A percentile compares a stretch with the other conserved stretches of the same genome.
Evolutionary conservation across 2,888 invertebrate species (phyloP).

Genomic region (Pachymerium ferrugineum): DNA sequence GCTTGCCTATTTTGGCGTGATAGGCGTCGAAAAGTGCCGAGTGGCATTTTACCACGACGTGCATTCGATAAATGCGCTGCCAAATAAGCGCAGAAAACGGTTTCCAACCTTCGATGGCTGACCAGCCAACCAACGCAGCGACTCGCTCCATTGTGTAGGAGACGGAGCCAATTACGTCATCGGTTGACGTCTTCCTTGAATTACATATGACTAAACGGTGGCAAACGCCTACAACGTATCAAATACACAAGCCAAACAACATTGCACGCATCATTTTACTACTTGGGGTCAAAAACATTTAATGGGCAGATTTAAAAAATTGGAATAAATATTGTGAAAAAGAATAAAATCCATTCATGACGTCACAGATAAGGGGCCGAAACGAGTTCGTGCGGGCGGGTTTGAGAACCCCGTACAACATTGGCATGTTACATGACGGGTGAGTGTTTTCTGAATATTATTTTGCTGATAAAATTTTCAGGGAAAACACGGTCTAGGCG

Average conservation of each 20-base stretch:
- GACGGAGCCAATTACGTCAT: conserved; percentile 13
- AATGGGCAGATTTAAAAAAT: neutral
- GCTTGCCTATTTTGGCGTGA: neutral
- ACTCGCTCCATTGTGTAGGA: neutral
- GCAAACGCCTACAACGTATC: neutral
- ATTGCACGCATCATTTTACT: neutral
- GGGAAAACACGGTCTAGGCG: conserved; percentile 43
- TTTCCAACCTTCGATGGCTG: neutral
- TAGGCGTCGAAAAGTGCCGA: conserved; percentile 8
- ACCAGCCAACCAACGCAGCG: neutral
- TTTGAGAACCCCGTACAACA: conserved; percentile 47
- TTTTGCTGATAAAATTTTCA: conserved; percentile 53
- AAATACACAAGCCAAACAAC: neutral
- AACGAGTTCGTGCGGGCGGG: conserved; percentile 43
- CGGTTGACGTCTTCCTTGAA: neutral
- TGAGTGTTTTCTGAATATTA: conserved; percentile 54
- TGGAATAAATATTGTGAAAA: neutral
- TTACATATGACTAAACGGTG: neutral
- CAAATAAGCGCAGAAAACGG: neutral
- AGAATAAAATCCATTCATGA: conserved; percentile 36
- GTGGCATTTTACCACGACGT: neutral
- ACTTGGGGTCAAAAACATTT: neutral
- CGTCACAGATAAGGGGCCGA: conserved; percentile 46
- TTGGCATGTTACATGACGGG: conserved; percentile 52
- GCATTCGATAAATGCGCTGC: conserved; percentile 8